phyloP scores from a whole-genome alignment of 2,888 invertebrate genomes.

The Xylota segnis region DNA sequence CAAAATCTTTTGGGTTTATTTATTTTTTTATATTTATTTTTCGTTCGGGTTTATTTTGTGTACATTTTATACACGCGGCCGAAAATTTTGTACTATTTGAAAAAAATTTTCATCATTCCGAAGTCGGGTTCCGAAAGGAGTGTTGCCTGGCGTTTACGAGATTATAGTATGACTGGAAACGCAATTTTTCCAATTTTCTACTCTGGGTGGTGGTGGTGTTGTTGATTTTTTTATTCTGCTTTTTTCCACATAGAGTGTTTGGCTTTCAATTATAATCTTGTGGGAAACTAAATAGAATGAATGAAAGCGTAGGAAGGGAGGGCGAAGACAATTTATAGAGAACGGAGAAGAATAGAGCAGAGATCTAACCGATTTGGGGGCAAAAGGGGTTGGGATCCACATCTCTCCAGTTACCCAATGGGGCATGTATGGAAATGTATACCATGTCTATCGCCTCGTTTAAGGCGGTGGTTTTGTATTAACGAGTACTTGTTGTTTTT shows the following conservation, averaged over 20 bases:
- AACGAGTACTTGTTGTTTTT: conserved; percentile 34
- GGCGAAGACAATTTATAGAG: conserved; percentile 54
- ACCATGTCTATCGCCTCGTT: conserved; percentile 1
- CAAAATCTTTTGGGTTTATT: background rate
- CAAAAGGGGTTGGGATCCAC: conserved; percentile 40
- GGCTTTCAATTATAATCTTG: conserved; percentile 75
- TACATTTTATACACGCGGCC: conserved; percentile 38
- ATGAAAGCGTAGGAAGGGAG: conserved; percentile 27
- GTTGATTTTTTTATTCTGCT: conserved; percentile 40
- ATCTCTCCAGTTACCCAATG: conserved; percentile 50
- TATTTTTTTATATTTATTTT: conserved; percentile 19
- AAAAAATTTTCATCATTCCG: conserved; percentile 45
- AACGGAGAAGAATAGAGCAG: conserved; percentile 56
- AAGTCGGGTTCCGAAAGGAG: conserved; percentile 58
- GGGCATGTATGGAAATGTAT: conserved; percentile 28
- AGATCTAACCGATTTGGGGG: conserved; percentile 60
- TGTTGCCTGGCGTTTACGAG: conserved; percentile 72
- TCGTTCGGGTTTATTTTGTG: conserved; percentile 22
- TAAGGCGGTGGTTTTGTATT: conserved; percentile 20
- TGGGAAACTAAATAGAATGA: conserved; percentile 72
- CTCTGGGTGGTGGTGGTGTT: conserved; percentile 61
- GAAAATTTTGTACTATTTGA: conserved; percentile 30
- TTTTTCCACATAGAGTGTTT: conserved; percentile 53
- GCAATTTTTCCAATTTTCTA: conserved; percentile 73
- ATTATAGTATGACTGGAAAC: conserved; percentile 74